These are phyloP conservation scores for Spialia ferax DNA, from an alignment of 2,888 invertebrate genomes.

Conservation along the genomic window DNA sequence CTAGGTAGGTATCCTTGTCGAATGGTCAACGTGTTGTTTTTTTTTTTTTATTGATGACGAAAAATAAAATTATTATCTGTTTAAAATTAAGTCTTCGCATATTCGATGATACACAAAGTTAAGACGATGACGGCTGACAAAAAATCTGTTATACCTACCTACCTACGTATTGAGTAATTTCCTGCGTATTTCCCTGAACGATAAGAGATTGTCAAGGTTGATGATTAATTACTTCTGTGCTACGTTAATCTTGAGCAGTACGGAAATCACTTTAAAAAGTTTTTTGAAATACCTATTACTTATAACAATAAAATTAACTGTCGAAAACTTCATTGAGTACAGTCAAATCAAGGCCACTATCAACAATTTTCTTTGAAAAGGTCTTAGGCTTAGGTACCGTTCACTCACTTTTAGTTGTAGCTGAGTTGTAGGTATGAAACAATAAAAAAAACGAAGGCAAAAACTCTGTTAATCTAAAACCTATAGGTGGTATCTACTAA, in stretches of 20 bases:
- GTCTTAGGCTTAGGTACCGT: not conserved
- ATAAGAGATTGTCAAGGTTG: constrained; percentile 59
- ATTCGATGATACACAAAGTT: constrained; percentile 3
- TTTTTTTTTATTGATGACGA: too few species aligned
- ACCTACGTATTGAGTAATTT: constrained; percentile 52
- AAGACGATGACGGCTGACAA: constrained; percentile 34
- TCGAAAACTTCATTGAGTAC: constrained; percentile 27
- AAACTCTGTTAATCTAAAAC: too few species aligned
- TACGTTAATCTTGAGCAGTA: constrained; percentile 50
- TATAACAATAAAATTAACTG: constrained; percentile 31
- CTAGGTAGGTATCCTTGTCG: too few species aligned
- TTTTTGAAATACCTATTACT: constrained; percentile 45
- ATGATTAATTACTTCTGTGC: constrained; percentile 54
- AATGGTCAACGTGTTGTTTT: too few species aligned
- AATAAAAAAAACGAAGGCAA: too few species aligned
- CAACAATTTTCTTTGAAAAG: not conserved
- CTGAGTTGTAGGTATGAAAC: too few species aligned
- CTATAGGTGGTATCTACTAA: too few species aligned
- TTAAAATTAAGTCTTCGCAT: constrained; percentile 5
- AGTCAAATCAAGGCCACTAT: constrained; percentile 19
- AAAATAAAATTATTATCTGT: too few species aligned
- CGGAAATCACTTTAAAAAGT: constrained; percentile 53
- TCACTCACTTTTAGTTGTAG: not conserved
- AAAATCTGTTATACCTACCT: constrained; percentile 43
- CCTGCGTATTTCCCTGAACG: constrained; percentile 56